Percentiles rank a stretch among this genome's conserved stretches.
These are phyloP conservation scores for Halictus rubicundus DNA, from an alignment of 1,140 invertebrate species.

Conservation along the genomic window DNA sequence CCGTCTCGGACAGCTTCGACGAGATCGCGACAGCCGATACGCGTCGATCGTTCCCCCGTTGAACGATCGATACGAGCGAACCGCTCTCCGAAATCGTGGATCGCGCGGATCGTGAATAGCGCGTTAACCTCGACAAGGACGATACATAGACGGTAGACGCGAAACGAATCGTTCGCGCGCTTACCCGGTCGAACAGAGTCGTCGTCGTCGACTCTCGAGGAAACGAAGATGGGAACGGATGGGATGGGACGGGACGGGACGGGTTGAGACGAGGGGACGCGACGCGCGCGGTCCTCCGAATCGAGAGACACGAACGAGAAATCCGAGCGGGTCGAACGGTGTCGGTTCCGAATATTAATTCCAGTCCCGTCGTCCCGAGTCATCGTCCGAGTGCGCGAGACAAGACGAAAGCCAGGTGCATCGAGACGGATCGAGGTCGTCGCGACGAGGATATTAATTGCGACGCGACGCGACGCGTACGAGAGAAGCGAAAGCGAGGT, in stretches of 20 bases:
- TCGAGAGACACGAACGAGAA: slow-evolving; percentile 3
- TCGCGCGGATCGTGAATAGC: background rate
- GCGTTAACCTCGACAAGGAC: background rate
- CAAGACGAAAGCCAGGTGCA: slow-evolving; percentile 73
- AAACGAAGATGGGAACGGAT: too few species aligned
- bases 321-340: slow-evolving; percentile 31
- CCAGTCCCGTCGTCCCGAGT: slow-evolving; percentile 58
- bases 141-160: background rate
- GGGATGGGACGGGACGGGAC: background rate
- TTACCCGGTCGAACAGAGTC: too few species aligned
- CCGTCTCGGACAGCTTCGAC: background rate
- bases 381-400: slow-evolving; percentile 45
- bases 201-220: too few species aligned
- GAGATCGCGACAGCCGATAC: slow-evolving; percentile 38
- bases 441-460: slow-evolving; percentile 75
- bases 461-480: slow-evolving; percentile 62
- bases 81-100: background rate
- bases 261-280: too few species aligned
- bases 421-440: slow-evolving; percentile 69
- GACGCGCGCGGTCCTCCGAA: background rate
- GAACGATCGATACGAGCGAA: background rate
- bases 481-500: slow-evolving; percentile 57
- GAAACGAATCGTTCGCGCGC: too few species aligned
- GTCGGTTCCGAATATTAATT: slow-evolving; percentile 66
- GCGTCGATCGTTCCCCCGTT: slow-evolving; percentile 26